A percentile compares a stretch with the other conserved stretches of the same genome.
Conservation (phyloP, 2,113 vertebrate genomes). For the Oncorhynchus clarkii region DNA sequence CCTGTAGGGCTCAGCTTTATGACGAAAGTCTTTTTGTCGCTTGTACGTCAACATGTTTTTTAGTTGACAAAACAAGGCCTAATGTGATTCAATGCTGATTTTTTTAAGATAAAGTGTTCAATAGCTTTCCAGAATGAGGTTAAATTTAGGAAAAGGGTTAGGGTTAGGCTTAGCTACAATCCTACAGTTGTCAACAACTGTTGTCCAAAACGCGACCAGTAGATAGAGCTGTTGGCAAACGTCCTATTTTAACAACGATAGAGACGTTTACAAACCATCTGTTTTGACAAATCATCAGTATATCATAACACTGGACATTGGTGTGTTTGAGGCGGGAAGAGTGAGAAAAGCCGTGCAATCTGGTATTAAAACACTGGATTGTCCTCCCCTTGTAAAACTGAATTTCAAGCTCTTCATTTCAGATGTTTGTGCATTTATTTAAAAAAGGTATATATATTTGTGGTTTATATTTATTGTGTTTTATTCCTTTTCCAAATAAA, state of each 20-base stretch:
- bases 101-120: not conserved
- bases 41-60: not conserved
- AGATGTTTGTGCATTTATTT: not conserved
- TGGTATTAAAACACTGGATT: not conserved
- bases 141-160: no score
- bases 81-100: not conserved
- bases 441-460: not conserved
- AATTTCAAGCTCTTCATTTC: not conserved
- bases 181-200: no score
- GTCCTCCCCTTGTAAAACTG: no score
- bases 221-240: no score
- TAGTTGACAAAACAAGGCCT: not conserved
- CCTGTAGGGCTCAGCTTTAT: not conserved
- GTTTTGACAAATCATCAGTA: no score
- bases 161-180: no score
- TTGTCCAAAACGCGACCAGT: no score
- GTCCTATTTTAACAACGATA: no score
- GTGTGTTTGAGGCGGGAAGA: not conserved
- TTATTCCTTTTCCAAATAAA: not conserved
- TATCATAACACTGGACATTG: no score
- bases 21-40: not conserved
- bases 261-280: no score
- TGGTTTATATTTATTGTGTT: not conserved
- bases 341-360: not conserved
- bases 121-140: not conserved